These are phyloP conservation scores for Polyodon spathula DNA, from an alignment of 2,113 vertebrate species.

Conservation along the genomic window DNA sequence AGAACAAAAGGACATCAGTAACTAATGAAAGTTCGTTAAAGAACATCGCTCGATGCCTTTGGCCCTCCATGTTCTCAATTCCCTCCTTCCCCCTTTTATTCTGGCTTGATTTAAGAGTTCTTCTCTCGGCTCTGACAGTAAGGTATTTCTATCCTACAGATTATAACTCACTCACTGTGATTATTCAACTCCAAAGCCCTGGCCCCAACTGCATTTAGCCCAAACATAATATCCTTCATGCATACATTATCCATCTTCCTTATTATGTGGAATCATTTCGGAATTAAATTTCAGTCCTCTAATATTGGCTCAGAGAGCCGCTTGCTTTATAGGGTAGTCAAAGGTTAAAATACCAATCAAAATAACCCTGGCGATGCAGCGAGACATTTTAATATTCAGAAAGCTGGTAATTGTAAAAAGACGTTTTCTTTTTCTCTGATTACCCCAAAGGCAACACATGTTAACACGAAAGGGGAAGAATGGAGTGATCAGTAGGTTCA, in stretches of 20 bases:
- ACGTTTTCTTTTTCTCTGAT: conserved; percentile 83
- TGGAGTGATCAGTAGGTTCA: conserved; percentile 68
- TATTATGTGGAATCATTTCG: conserved; percentile 96
- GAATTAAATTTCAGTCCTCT: conserved; percentile 93
- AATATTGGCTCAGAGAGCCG: conserved; percentile 85
- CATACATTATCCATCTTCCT: conserved; percentile 97
- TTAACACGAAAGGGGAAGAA: conserved; percentile 56
- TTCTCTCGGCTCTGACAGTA: conserved; percentile 88
- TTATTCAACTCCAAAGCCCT: conserved; percentile 94
- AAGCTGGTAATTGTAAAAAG: conserved; percentile 96
- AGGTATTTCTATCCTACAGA: conserved; percentile 92
- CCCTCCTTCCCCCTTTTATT: conserved; percentile 21
- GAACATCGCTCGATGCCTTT: conserved; percentile 22
- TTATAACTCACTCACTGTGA: conserved; percentile 85
- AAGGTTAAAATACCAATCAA: conserved; percentile 99
- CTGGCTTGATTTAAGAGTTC: conserved; percentile 88
- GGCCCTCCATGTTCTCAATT: conserved; percentile 32
- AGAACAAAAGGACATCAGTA: conserved; percentile 24
- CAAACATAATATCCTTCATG: conserved; percentile 98
- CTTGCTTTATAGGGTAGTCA: conserved; percentile 90
- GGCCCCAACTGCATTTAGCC: conserved; percentile 86
- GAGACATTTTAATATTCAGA: conserved; percentile 98
- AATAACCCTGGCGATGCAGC: conserved; percentile 86
- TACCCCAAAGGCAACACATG: conserved; percentile 78
- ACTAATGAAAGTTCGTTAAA: conserved; percentile 32